These are phyloP conservation scores for Delphinapterus leucas DNA, from an alignment of 2,113 vertebrate genomes.

Conservation along the genomic window DNA sequence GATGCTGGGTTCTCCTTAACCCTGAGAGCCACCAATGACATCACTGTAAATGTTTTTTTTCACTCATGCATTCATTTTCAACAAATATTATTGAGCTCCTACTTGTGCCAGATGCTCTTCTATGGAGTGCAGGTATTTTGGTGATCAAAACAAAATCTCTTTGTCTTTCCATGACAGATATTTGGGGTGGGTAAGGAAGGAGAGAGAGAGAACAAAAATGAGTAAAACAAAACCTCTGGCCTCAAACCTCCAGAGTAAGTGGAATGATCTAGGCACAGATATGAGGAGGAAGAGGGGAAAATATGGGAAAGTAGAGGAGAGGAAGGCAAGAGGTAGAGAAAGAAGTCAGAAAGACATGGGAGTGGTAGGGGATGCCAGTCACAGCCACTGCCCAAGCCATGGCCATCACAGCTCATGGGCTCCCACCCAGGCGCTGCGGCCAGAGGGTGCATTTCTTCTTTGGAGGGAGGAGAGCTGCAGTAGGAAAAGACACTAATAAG, in stretches of 20 bases:
- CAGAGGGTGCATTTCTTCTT: not conserved
- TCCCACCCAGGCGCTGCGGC: not conserved
- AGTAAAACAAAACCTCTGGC: not conserved
- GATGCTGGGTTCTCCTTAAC: not conserved
- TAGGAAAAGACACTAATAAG: not conserved
- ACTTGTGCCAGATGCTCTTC: not conserved
- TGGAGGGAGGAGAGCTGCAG: not conserved
- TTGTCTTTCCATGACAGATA: not conserved
- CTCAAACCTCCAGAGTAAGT: not conserved
- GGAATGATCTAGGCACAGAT: not conserved
- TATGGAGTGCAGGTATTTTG: not conserved
- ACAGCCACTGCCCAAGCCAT: not conserved
- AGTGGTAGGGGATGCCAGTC: not conserved
- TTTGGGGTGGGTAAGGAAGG: not conserved
- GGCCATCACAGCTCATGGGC: not conserved
- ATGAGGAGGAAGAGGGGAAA: not conserved
- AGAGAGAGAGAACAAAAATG: not conserved
- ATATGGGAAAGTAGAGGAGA: not conserved
- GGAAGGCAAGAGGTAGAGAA: not conserved
- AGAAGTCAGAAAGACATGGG: not conserved
- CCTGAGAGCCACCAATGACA: not conserved
- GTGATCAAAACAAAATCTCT: not conserved
- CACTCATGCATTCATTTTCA: not conserved
- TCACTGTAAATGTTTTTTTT: not conserved
- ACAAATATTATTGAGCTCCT: not conserved